Base-by-base conservation (phyloP, 2,888 invertebrate genomes). In the Eupithecia centaureata region DNA sequence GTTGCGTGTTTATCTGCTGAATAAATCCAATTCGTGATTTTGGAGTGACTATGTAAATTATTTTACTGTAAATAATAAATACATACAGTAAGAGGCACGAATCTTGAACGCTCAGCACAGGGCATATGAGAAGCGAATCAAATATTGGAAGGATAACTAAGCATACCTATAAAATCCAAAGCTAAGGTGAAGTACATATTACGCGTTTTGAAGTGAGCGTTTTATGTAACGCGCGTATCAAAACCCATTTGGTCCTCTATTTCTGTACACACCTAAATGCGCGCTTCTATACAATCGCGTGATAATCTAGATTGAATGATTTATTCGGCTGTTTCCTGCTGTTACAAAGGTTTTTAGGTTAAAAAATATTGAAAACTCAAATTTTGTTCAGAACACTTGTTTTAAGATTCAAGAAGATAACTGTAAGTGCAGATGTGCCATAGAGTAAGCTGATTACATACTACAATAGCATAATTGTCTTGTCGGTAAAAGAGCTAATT, bases 1-100 rank as follows among this genome's bases (percentile, higher is more conserved):
- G 87, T 86, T 87, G 88, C 85, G 89, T 87, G 87, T 87, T 80
- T 63, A 66, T 61, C 60, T 30, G 57, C 63, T 38, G 63, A 66
- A 61, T 66, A 65, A 64, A 64, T 61, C 33, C 25, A 63, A n/a
- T 51, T 56, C 32, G 57, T 61, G 63, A 61, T 38, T 51, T 61
- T 42, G 28, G 33, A 56, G 54, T 42, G 47, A 35, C 22, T 32
- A 47, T 54, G 59, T 67, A 47, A 32, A 67, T 47, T 63, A 47
- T 54, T 54, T 66, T 35, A 51, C n/a, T 30, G 22, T 52, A 51
- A 51, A 51, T 51, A 61, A 32, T 22, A 10, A 2, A 25, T 1
- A n/a, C n/a, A 3, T 59, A 27, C 58, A 42, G 42, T 18, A 15
- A 58, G 8, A 15, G 25, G 18, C 10, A 42, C 18, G 42, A n/a